Conservation (phyloP, 2,888 invertebrate genomes). For the Eilema depressum region DNA sequence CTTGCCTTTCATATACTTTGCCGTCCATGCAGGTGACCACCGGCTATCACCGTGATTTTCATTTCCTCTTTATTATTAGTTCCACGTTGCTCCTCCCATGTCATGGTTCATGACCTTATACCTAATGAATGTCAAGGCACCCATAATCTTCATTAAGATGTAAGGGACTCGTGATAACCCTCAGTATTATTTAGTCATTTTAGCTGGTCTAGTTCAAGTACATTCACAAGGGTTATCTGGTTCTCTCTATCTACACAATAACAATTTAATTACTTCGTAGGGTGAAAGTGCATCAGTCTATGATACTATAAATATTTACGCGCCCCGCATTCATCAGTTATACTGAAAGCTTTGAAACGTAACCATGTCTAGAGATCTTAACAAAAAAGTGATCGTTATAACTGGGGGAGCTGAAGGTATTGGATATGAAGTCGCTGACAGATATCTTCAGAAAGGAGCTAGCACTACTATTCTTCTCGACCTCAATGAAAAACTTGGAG, state of each 20-base stretch:
- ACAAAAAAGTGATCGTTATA: slow-evolving; percentile 61
- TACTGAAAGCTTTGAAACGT: too few species aligned
- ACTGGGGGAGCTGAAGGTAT: slow-evolving; percentile 87
- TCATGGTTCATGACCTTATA: too few species aligned
- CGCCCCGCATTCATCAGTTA: background rate
- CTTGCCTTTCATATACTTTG: too few species aligned
- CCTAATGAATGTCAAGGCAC: background rate
- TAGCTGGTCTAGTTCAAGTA: background rate
- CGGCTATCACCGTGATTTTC: too few species aligned
- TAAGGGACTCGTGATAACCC: background rate
- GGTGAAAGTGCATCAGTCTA: background rate
- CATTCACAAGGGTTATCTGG: slow-evolving; percentile 1
- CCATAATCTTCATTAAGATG: background rate
- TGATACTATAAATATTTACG: background rate
- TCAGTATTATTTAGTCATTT: background rate
- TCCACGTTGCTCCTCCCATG: too few species aligned
- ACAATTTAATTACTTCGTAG: background rate
- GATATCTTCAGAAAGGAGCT: slow-evolving; percentile 73
- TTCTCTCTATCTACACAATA: background rate
- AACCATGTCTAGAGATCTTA: slow-evolving; percentile 41
- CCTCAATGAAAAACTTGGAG: slow-evolving; percentile 31
- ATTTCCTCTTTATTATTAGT: too few species aligned
- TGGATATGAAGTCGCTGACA: slow-evolving; percentile 77
- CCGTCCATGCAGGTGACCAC: too few species aligned
- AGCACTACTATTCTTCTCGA: slow-evolving; percentile 46